Base-by-base conservation (phyloP, 1,140 invertebrate species). In the Drosophila aff. region DNA sequence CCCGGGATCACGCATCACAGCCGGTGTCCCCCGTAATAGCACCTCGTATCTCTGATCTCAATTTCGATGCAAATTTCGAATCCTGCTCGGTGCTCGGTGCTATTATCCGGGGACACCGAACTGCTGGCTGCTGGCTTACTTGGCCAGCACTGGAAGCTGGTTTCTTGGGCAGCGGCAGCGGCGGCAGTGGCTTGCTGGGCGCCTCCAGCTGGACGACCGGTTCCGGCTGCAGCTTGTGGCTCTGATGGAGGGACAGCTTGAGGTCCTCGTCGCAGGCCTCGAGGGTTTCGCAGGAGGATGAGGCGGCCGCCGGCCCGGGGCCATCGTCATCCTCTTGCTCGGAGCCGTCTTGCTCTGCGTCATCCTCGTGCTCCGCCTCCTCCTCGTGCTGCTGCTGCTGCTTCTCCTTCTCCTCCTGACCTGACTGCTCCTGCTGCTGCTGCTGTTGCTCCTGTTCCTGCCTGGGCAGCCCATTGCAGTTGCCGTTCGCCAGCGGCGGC, bases 221-320 rank as follows among this genome's bases (percentile, higher is more conserved):
- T 13, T 49, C 31, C 60, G 21, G 6, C 33, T 49, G 26, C 21
- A 49, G 55, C 21, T 49, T 47, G 11, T 33, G 57, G 16, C 36
- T 46, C 40, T 23, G 66, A 21, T 60, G 47, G 50, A 23, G 43
- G 13, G 41, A 16, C 60, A 69, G 52, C 50, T 53, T 80, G n/a
- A 81, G 69, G 21, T 78, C 81, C n/a, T 53, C 67, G 23, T 92
- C 91, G 31, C 82, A 86, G n/a, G 91, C 91, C 46, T 92, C 91
- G 52, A 92, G 49, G 1, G 91, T 92, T 21, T 92, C 91, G 63
- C 91, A 92, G 13, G 91, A 92, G n/a, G 91, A 92, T 9, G 91
- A 92, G 36, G 91, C 85, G 2, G 43, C 61, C 21, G 66, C 52
- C 16, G 41, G 78, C 3, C 52, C 41, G 8, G 13, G 52, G 2